phyloP scores from a whole-genome alignment of 2,888 invertebrate species.

The Argynnis bischoffii region DNA sequence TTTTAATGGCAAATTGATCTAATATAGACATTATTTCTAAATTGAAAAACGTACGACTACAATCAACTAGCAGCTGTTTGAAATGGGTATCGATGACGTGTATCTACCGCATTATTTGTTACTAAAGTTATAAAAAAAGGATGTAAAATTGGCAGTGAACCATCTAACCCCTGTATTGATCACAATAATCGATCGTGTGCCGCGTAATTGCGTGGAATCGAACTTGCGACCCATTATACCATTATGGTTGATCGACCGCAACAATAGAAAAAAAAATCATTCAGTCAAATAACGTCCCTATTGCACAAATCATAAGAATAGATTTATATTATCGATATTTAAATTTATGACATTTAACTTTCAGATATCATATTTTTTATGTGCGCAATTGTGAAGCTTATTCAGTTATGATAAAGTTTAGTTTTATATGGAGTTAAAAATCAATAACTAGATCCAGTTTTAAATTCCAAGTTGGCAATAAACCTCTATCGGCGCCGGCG shows the following conservation, averaged over 20 bases:
- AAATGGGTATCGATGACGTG: constrained; percentile 60
- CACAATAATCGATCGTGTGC: constrained; percentile 83
- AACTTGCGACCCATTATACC: constrained; percentile 79
- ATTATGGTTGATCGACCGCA: constrained; percentile 78
- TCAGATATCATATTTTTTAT: background rate
- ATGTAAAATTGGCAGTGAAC: constrained; percentile 79
- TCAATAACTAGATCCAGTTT: constrained; percentile 46
- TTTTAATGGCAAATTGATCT: background rate
- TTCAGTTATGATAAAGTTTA: background rate
- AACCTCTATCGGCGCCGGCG: constrained; percentile 63
- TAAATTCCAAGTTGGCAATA: constrained; percentile 62
- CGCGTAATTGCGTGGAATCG: constrained; percentile 79
- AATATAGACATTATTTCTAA: constrained; percentile 8
- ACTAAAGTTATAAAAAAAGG: constrained; percentile 70
- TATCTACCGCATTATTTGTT: constrained; percentile 66
- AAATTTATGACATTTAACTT: constrained; percentile 19
- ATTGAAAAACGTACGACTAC: constrained; percentile 5
- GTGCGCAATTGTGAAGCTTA: constrained; percentile 19
- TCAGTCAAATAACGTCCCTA: constrained; percentile 38
- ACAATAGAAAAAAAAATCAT: constrained; percentile 55
- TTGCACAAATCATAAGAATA: constrained; percentile 7
- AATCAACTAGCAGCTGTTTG: constrained; percentile 38
- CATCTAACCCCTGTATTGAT: constrained; percentile 81
- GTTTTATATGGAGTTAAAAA: constrained; percentile 27
- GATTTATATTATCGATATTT: constrained; percentile 14